These are phyloP conservation scores for Epinotia demarniana DNA, from an alignment of 2,888 invertebrate genomes.

Conservation along the genomic window DNA sequence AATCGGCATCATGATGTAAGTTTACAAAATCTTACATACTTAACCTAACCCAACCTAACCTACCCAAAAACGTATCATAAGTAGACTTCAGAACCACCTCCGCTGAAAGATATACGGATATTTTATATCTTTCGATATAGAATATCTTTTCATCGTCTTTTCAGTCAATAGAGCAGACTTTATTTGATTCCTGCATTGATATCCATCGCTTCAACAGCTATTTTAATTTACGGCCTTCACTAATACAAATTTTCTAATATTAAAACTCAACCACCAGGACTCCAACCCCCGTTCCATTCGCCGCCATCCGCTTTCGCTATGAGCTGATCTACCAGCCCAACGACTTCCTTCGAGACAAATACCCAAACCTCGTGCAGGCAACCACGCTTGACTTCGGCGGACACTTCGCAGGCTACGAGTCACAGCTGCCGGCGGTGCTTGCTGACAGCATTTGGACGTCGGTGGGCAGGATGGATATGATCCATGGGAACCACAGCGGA, in stretches of 20 bases:
- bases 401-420: slow-evolving; percentile 91
- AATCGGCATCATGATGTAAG: slow-evolving; percentile 24
- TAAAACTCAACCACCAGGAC: slow-evolving; percentile 67
- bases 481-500: neutral
- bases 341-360: slow-evolving; percentile 80
- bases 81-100: no score
- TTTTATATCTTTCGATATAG: no score
- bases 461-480: slow-evolving; percentile 24
- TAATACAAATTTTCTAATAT: neutral
- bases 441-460: slow-evolving; percentile 77
- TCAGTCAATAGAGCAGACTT: no score
- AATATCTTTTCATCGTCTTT: no score
- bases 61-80: no score
- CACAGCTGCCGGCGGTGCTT: slow-evolving; percentile 87
- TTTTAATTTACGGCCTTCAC: neutral
- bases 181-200: neutral
- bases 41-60: no score
- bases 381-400: slow-evolving; percentile 86
- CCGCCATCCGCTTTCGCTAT: slow-evolving; percentile 86
- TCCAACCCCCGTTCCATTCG: slow-evolving; percentile 86
- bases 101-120: no score
- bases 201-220: no score
- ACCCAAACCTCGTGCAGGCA: slow-evolving; percentile 85
- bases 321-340: slow-evolving; percentile 83
- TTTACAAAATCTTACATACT: neutral